Conservation (phyloP, 2,113 vertebrate genomes). For the Leptocoma aspasia region DNA sequence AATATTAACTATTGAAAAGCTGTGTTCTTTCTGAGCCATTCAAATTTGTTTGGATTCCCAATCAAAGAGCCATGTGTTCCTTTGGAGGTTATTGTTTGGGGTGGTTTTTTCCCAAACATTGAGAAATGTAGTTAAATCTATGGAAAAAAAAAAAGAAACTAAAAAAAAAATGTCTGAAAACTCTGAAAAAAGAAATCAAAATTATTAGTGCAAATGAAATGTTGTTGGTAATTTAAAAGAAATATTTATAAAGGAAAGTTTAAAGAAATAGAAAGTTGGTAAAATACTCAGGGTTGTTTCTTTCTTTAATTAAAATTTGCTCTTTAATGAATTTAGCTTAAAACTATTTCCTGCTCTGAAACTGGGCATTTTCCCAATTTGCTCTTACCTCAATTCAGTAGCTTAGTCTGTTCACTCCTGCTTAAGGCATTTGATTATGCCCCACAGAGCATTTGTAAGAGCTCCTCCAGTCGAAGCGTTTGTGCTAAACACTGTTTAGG, state of each 20-base stretch:
- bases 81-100: not conserved
- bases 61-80: not conserved
- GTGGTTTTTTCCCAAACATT: not conserved
- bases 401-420: not conserved
- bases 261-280: not conserved
- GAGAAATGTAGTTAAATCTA: not conserved
- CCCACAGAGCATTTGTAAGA: not conserved
- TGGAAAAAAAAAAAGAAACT: not conserved
- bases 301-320: not conserved
- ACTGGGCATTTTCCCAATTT: not conserved
- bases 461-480: not conserved
- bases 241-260: not conserved
- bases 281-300: not conserved
- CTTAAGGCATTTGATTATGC: not conserved
- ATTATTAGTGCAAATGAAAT: not conserved
- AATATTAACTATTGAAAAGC: constrained; percentile 74
- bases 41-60: not conserved
- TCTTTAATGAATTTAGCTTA: not conserved
- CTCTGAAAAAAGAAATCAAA: not conserved
- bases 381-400: not conserved
- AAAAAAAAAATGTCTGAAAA: not conserved
- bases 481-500: not conserved
- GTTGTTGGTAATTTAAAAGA: not conserved
- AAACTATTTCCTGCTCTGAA: not conserved
- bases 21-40: not conserved